These are phyloP conservation scores for Didymodactylos carnosus DNA, from an alignment of 2,888 invertebrate genomes.

Conservation along the genomic window DNA sequence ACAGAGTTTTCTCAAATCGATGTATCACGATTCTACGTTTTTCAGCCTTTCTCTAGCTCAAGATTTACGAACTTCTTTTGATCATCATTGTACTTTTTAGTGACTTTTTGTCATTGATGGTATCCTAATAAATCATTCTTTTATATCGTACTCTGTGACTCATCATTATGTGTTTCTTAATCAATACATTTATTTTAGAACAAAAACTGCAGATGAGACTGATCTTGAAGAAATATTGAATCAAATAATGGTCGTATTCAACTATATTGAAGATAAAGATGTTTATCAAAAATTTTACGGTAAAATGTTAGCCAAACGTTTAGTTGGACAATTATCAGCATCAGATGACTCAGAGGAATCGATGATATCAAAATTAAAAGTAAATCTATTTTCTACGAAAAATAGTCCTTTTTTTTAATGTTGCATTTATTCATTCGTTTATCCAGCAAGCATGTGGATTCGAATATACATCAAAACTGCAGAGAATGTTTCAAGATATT, in stretches of 20 bases:
- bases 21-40: no score
- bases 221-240: constrained; percentile 91
- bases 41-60: no score
- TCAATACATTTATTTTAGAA: constrained; percentile 40
- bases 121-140: no score
- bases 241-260: constrained; percentile 85
- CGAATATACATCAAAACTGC: constrained; percentile 93
- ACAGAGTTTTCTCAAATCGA: no score
- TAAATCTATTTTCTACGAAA: no score
- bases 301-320: constrained; percentile 90
- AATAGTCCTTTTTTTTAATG: no score
- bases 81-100: no score
- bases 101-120: no score
- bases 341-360: constrained; percentile 97
- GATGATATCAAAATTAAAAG: constrained; percentile 95
- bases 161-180: no score
- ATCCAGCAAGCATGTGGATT: constrained; percentile 77
- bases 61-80: no score
- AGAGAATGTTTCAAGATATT: constrained; percentile 96
- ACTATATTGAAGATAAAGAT: constrained; percentile 98
- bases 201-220: constrained; percentile 93
- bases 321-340: constrained; percentile 91
- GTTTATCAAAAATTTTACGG: constrained; percentile 99
- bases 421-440: no score
- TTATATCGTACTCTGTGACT: no score